phyloP scores from a whole-genome alignment of 2,888 invertebrate species.

The Agriopis marginaria region DNA sequence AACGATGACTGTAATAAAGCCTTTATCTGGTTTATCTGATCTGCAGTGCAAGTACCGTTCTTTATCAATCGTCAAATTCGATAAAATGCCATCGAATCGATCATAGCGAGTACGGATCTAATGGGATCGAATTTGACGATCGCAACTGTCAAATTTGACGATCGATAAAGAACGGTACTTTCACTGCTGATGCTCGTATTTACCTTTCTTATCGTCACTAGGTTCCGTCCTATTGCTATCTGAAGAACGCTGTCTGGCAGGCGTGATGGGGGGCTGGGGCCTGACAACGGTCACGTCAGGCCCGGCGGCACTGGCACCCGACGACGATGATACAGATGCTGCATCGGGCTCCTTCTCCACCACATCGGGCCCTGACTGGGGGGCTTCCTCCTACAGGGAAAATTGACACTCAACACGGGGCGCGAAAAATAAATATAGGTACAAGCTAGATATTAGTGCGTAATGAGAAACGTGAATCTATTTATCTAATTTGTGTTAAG shows the following conservation, averaged over 20 bases:
- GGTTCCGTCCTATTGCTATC: slow-evolving; percentile 85
- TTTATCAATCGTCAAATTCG: too few species aligned
- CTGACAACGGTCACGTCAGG: slow-evolving; percentile 77
- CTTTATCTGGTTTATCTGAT: too few species aligned
- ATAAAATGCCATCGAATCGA: too few species aligned
- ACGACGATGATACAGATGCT: slow-evolving; percentile 76
- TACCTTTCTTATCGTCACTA: slow-evolving; percentile 81
- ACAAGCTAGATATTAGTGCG: slow-evolving; percentile 2
- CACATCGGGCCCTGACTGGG: slow-evolving; percentile 74
- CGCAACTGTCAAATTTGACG: too few species aligned
- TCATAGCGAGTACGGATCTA: too few species aligned
- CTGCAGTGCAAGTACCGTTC: too few species aligned
- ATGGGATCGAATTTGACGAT: too few species aligned
- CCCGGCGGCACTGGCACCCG: slow-evolving; percentile 70
- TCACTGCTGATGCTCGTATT: neutral
- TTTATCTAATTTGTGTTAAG: too few species aligned
- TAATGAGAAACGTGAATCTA: slow-evolving; percentile 5
- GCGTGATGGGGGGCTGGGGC: slow-evolving; percentile 66
- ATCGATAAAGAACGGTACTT: too few species aligned
- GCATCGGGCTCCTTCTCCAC: slow-evolving; percentile 73
- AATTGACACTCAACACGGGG: slow-evolving; percentile 34
- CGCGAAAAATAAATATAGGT: slow-evolving; percentile 17
- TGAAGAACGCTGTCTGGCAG: slow-evolving; percentile 82
- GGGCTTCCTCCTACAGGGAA: slow-evolving; percentile 71
- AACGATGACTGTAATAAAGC: neutral